Evolutionary conservation across 2,888 invertebrate genomes (phyloP), one percentile per base, ranked within the genome.

Genomic region (Coleophora deauratella): DNA sequence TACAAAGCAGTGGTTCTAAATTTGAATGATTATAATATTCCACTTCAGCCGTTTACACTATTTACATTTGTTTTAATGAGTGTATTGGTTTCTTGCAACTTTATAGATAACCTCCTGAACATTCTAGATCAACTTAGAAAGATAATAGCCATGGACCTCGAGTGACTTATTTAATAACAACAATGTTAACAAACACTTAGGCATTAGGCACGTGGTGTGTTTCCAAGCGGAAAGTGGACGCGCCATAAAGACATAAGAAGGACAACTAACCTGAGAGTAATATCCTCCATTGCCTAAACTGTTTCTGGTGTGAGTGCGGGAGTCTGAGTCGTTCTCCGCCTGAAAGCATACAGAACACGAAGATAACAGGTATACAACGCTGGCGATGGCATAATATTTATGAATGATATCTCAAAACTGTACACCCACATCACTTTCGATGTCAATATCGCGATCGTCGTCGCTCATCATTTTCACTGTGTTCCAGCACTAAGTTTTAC

Each of bases 381-480:
- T 33, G 44, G 43, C 42, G 34, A 51, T 39, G 15, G 36, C 43
- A 47, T 47, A 55, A 52, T 57, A 44, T 50, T 46, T 10, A 11
- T n/a, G 4, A 31, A 31, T 31, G 9, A 31, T 21, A 49, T 54
- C 55, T 59, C 66, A 61, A 62, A 58, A 47, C 4, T 31, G 62
- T 58, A 66, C 62, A 90, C 94, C 91, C 89, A 96, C 96, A 88
- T 96, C 96, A 88, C 96, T 97, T 88, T 96, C 96, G 67, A 96
- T 93, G 80, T 97, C 97, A 77, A 96, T 94, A 80, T 97, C 96
- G 65, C 95, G 90, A 79, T 97, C 97, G 82, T 97, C 97, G 85
- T 97, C 97, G 80, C 96, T 96, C 95, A 97, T 96, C 78, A 79
- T 84, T 52, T 63, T 72, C 56, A 50, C 48, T 13, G 13, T 11